Conservation (phyloP, 1,140 invertebrate species). For the Nasonia giraulti region DNA sequence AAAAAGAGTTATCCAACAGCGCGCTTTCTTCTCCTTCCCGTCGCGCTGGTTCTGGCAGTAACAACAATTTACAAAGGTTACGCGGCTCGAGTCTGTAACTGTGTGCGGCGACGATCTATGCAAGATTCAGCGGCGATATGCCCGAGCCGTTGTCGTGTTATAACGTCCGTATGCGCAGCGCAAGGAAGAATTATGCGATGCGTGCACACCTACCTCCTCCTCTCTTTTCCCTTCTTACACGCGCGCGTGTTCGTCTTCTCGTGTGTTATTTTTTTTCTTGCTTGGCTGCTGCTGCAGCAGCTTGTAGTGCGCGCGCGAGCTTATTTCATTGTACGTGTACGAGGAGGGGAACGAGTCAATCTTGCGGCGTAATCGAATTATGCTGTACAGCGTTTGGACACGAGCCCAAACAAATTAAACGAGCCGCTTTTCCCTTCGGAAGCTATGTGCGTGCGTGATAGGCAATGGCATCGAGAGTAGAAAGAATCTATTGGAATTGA, state of each 20-base stretch:
- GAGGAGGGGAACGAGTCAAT: slow-evolving; percentile 32
- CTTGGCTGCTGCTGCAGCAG: not conserved
- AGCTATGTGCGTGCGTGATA: too few species aligned
- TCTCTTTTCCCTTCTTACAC: not conserved
- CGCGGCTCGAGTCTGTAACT: not conserved
- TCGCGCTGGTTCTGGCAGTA: not conserved
- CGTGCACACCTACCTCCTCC: not conserved
- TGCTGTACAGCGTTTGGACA: slow-evolving; percentile 35
- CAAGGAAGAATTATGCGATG: slow-evolving; percentile 10
- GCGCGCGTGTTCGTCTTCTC: slow-evolving; percentile 4
- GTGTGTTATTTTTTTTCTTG: not conserved
- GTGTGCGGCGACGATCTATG: slow-evolving; percentile 18
- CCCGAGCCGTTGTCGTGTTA: slow-evolving; percentile 15
- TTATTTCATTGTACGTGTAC: slow-evolving; percentile 11
- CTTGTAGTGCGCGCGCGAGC: not conserved
- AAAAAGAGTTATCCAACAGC: not conserved
- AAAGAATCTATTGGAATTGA: too few species aligned
- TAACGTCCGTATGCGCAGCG: slow-evolving; percentile 9
- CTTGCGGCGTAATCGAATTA: slow-evolving; percentile 42
- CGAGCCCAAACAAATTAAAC: slow-evolving; percentile 20
- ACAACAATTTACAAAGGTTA: slow-evolving; percentile 33
- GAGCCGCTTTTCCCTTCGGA: not conserved
- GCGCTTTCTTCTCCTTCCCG: not conserved
- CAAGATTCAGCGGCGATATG: slow-evolving; percentile 23
- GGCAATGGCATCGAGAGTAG: too few species aligned